phyloP scores from a whole-genome alignment of 2,113 vertebrate genomes.

The Cygnus atratus region DNA sequence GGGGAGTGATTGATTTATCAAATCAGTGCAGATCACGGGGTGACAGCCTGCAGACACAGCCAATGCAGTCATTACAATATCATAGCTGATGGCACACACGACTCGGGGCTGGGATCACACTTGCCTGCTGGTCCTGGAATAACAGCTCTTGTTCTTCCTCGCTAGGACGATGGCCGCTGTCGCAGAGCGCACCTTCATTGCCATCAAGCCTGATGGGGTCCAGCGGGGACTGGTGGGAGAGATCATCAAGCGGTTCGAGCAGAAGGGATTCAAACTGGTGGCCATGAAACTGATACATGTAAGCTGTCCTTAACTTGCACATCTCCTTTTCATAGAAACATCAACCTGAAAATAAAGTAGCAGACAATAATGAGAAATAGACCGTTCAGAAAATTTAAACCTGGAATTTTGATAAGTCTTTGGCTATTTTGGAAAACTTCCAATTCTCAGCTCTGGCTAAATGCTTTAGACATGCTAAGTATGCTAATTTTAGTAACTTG shows the following conservation, averaged over 20 bases:
- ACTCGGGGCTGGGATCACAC: background rate
- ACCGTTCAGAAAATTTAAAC: background rate
- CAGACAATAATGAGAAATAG: accelerated
- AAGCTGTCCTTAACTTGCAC: background rate
- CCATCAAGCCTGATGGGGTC: constrained; percentile 92
- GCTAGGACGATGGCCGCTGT: constrained; percentile 68
- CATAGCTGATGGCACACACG: accelerated
- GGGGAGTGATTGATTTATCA: accelerated
- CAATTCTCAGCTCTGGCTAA: constrained; percentile 14
- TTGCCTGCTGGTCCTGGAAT: background rate
- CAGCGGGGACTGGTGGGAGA: constrained; percentile 88
- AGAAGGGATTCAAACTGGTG: constrained; percentile 86
- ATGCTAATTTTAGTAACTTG: constrained; percentile 42
- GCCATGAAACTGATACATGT: constrained; percentile 84
- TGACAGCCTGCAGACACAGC: background rate
- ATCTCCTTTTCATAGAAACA: background rate
- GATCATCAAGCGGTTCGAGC: constrained; percentile 86
- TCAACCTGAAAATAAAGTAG: background rate
- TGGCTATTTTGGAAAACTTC: constrained; percentile 23
- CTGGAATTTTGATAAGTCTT: background rate
- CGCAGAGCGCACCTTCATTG: constrained; percentile 87
- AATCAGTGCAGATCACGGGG: accelerated
- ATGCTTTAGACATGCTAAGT: constrained; percentile 36
- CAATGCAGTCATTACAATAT: background rate
- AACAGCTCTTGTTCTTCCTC: background rate